Base-by-base conservation (phyloP, 1,140 invertebrate species). In the Galendromus occidentalis region DNA sequence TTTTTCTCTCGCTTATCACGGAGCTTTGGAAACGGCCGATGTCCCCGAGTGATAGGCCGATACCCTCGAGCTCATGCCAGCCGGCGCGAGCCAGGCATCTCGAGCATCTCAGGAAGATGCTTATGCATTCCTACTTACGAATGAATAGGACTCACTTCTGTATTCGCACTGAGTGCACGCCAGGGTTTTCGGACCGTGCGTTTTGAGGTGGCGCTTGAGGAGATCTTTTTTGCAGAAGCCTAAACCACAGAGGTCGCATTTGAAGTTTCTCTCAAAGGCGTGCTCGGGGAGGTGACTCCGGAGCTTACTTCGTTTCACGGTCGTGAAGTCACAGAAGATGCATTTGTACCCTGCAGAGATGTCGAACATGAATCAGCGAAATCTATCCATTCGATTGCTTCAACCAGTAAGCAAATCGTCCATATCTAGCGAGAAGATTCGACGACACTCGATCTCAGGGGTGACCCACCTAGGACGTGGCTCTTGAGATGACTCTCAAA, bases 111-210 rank as follows among this genome's bases (percentile, higher is more conserved):
- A n/a, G n/a, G n/a, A n/a, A n/a, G n/a, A n/a, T n/a, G n/a, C n/a
- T n/a, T n/a, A n/a, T n/a, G n/a, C n/a, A n/a, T n/a, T n/a, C n/a
- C n/a, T n/a, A n/a, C n/a, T n/a, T n/a, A n/a, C n/a, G n/a, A n/a
- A n/a, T n/a, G n/a, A n/a, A n/a, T n/a, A n/a, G n/a, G n/a, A n/a
- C 51, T 25, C 25, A 59, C 51, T 59, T 59, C 25, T 59, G 51
- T 59, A 33, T 17, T 59, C 51, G 22, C 51, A 59, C 14, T 18
- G 51, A 14, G 51, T 14, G 9, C 51, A 59, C 14, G 51, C 51
- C 25, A 59, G 25, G 2, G 25, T 59, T 9, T 59, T 59, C 33
- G 51, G 51, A 17, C 51, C 51, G 22, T 59, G 51, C 1, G 51
- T 59, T 59, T 59, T 59, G 17, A 29, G 14, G 33, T 59, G 51